These are phyloP conservation scores for Thymelicus sylvestris DNA, from an alignment of 2,888 invertebrate species.

Conservation along the genomic window DNA sequence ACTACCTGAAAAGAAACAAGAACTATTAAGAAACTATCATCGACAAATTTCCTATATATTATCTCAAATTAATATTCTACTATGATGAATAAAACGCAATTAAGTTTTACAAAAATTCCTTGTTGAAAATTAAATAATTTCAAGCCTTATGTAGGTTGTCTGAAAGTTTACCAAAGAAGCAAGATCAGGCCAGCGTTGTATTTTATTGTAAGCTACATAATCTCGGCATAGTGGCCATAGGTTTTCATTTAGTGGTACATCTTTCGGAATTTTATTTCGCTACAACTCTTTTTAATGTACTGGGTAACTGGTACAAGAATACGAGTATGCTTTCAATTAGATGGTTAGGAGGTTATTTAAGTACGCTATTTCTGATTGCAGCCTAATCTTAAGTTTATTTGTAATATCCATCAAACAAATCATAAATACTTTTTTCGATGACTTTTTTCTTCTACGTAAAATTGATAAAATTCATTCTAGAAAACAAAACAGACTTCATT, in stretches of 20 bases:
- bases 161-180: constrained; percentile 25
- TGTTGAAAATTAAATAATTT: constrained; percentile 13
- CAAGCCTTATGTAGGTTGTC: background rate
- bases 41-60: background rate
- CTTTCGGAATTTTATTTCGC: constrained; percentile 36
- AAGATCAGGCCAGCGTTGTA: constrained; percentile 36
- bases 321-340: background rate
- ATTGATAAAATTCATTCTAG: no score
- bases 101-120: background rate
- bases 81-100: no score
- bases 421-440: no score
- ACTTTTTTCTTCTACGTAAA: no score
- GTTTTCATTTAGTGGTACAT: constrained; percentile 37
- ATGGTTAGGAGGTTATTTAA: background rate
- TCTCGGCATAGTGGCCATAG: constrained; percentile 26
- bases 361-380: background rate
- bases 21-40: no score
- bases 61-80: no score
- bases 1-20: no score
- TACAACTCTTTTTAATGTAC: constrained; percentile 20
- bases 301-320: background rate
- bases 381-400: no score
- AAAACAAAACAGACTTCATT: no score
- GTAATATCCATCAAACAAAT: no score
- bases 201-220: constrained; percentile 41